Evolutionary conservation across 2,113 vertebrate genomes (phyloP), one percentile per base, ranked within the genome.

Genomic region (Austrofundulus limnaeus): DNA sequence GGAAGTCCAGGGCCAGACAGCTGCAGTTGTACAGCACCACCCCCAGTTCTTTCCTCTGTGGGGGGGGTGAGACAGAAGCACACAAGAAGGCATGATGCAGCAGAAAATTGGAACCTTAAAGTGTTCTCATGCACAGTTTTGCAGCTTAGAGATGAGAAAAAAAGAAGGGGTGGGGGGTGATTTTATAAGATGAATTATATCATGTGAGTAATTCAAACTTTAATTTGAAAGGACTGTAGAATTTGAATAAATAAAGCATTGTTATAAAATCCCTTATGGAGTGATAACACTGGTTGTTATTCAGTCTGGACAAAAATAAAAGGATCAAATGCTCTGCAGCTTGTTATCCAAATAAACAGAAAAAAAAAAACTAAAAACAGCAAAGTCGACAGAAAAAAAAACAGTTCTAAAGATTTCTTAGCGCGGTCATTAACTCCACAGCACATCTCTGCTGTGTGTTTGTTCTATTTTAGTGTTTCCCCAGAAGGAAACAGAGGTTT

Each of bases 21-120:
- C 96, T 98, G 87, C 97, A 98, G 88, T 98, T 94, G 82, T 95
- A 96, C 39, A 97, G 82, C 1, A 98, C 87, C 89, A 98, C 54
- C 0, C 97, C 97, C 25, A 98, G 92, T 70, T 98, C 97, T 80
- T 98, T 98, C 90, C 95, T 95, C 97, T 98, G 94, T 45, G 28
- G 71, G 66, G 59, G n/a, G 3, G 0, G 57, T 57, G 13, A 70
- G 34, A 49, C 16, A 70, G 21, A 43, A 77, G 42, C 13, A 60
- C 19, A 57, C 6, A 59, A 16, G 37, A 53, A 59, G 49, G 66
- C 47, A 41, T 71, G 69, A 78, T 38, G 60, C 72, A 77, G 81
- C 61, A 78, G 25, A 63, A 69, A 59, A 47, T 73, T 76, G 15
- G 1, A 3, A 16, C 28, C 49, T 51, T 11, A 17, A 25, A 17